Conservation (phyloP, 92 coral and sea anemone genomes). For the Palythoa grandis region DNA sequence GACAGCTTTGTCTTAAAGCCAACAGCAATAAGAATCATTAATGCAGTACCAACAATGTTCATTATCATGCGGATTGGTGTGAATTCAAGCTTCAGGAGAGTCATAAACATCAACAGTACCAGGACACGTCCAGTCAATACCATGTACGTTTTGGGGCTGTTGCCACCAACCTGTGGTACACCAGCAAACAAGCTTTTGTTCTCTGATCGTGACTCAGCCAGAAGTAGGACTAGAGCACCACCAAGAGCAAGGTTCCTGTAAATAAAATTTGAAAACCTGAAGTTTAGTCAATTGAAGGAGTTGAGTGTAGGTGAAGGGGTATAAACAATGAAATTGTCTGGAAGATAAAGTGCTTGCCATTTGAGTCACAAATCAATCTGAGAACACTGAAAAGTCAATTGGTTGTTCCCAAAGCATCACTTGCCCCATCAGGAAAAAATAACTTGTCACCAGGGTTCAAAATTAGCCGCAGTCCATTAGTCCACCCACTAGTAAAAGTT, state of each 20-base stretch:
- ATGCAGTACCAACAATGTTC: conserved; percentile 84
- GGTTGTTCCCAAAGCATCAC: too few species aligned
- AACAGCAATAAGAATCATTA: conserved; percentile 92
- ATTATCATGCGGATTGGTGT: conserved; percentile 79
- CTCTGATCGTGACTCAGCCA: conserved; percentile 96
- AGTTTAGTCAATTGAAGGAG: not conserved
- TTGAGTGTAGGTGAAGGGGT: not conserved
- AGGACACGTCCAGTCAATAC: conserved; percentile 97
- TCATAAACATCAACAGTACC: conserved; percentile 93
- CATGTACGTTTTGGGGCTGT: conserved; percentile 96
- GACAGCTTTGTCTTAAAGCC: conserved; percentile 98
- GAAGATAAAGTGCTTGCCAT: too few species aligned
- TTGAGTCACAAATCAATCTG: too few species aligned
- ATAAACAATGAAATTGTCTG: not conserved
- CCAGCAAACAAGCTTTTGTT: conserved; percentile 98
- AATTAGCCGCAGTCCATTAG: too few species aligned
- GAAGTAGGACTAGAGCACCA: conserved; percentile 87
- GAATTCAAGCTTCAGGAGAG: conserved; percentile 89
- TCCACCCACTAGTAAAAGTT: too few species aligned
- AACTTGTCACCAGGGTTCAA: too few species aligned
- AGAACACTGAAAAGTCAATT: too few species aligned
- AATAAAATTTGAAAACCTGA: not conserved
- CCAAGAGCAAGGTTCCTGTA: conserved; percentile 94
- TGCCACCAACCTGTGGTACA: conserved; percentile 94
- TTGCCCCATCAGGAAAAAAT: too few species aligned